Base-by-base conservation (phyloP, 2,888 invertebrate genomes). In the Melangyna quadrimaculata region DNA sequence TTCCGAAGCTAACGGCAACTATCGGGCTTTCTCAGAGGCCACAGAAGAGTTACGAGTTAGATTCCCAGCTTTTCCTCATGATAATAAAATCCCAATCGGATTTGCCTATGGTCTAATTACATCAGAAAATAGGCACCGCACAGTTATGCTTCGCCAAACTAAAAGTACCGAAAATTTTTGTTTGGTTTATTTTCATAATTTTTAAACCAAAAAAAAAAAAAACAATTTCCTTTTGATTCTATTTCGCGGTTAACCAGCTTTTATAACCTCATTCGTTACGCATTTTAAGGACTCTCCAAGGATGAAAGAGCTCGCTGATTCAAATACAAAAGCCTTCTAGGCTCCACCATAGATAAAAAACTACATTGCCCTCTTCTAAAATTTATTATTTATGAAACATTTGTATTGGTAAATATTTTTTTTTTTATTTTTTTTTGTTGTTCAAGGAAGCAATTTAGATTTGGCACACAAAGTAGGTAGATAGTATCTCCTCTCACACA, bases 281-380 rank as follows among this genome's bases (percentile, higher is more conserved):
- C 65, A 53, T 22, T 51, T 65, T 43, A 22, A 65, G 29, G 55
- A 55, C 65, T 53, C 40, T 53, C 40, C 59, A 75, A 59, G 69
- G 51, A 69, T 69, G 53, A 78, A 71, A 72, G 57, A 72, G 48
- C 65, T 8, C n/a, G n/a, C n/a, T n/a, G n/a, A n/a, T n/a, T n/a
- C n/a, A 5, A 29, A 59, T 8, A 4, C 8, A 2, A 10, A 43
- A 32, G 4, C 61, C 43, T n/a, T n/a, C n/a, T n/a, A n/a, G n/a
- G n/a, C 19, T 24, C 14, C 48, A 0, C 48, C 1, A 48, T 12
- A 48, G 22, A 48, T 19, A 48, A 19, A 19, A 10, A 19, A 3
- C 3, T 4, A 8, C 12, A 8, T 3, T 9, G 1, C 24, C 37
- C 10, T 32, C 32, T 27, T 10, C 32, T 35, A 27, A 35, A 51